These are phyloP conservation scores for Astropecten irregularis DNA, from an alignment of 53 echinoderm and acorn worm species.

Conservation along the genomic window DNA sequence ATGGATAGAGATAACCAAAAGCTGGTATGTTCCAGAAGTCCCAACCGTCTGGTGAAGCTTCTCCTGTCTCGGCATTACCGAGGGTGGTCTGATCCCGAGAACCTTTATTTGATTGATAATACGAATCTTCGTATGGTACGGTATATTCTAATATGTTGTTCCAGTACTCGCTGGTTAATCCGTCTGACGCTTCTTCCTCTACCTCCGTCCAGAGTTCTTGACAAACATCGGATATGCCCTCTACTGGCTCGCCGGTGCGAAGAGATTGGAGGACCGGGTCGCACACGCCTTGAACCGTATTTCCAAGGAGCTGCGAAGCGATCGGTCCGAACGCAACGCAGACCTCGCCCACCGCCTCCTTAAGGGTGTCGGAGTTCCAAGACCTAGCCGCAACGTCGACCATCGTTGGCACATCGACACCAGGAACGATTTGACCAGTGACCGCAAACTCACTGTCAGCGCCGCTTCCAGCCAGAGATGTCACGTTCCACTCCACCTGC, in stretches of 20 bases:
- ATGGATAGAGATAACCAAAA: not conserved
- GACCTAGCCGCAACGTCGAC: constrained; percentile 16
- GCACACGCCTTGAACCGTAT: not conserved
- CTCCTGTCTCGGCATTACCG: no score
- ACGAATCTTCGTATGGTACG: not conserved
- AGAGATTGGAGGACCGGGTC: constrained; percentile 30
- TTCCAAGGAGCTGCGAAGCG: constrained; percentile 10
- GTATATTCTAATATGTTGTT: no score
- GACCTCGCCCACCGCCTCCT: constrained; percentile 17
- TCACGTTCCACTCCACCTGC: constrained; percentile 11
- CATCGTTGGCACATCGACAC: not conserved
- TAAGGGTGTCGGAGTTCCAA: constrained; percentile 11
- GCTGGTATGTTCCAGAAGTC: constrained; percentile 31
- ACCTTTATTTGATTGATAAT: no score
- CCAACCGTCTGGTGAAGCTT: no score
- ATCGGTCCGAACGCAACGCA: constrained; percentile 14
- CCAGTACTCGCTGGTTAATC: not conserved
- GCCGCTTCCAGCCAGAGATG: not conserved
- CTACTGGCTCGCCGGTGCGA: not conserved
- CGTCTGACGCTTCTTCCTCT: not conserved
- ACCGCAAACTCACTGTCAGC: not conserved
- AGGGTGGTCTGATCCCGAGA: no score
- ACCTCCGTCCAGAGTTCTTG: not conserved
- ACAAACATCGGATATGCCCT: not conserved
- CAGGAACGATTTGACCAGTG: constrained; percentile 3